Percentiles rank a stretch among this genome's conserved stretches.
Conservation (phyloP, 2,797 vertebrate species). For the Dendrocincla tyrannina region DNA sequence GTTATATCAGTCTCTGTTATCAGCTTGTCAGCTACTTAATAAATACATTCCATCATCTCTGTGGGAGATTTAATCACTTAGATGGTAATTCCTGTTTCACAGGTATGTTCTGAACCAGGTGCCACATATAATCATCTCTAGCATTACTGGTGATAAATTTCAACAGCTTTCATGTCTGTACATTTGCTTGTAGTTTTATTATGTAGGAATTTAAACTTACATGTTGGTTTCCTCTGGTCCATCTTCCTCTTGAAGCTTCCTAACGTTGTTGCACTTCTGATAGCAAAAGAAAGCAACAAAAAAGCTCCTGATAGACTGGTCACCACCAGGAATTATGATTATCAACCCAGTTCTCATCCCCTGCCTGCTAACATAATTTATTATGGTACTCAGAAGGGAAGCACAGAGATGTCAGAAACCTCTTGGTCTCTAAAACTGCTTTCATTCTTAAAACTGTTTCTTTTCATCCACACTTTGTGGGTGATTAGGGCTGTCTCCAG, state of each 20-base stretch:
- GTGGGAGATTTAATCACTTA: conserved; percentile 66
- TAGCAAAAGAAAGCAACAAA: background rate
- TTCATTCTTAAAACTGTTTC: background rate
- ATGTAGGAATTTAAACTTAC: background rate
- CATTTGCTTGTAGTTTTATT: background rate
- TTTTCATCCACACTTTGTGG: background rate
- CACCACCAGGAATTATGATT: background rate
- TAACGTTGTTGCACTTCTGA: background rate
- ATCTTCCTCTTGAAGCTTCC: background rate
- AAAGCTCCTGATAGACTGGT: background rate
- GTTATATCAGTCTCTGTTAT: conserved; percentile 57
- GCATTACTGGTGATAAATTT: background rate
- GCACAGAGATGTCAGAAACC: background rate
- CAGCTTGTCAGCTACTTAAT: conserved; percentile 68
- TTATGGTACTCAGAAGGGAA: background rate
- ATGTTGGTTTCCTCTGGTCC: background rate
- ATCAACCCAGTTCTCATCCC: background rate
- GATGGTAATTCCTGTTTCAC: conserved; percentile 52
- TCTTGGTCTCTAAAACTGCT: background rate
- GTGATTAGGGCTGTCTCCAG: background rate
- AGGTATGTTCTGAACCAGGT: background rate
- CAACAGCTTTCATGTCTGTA: background rate
- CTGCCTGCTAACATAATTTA: background rate
- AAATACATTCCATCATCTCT: conserved; percentile 66
- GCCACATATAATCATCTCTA: conserved; percentile 15